Evolutionary conservation across 2,797 vertebrate species (phyloP), one percentile per base, ranked within the genome.

Genomic region (Trichosurus vulpecula): DNA sequence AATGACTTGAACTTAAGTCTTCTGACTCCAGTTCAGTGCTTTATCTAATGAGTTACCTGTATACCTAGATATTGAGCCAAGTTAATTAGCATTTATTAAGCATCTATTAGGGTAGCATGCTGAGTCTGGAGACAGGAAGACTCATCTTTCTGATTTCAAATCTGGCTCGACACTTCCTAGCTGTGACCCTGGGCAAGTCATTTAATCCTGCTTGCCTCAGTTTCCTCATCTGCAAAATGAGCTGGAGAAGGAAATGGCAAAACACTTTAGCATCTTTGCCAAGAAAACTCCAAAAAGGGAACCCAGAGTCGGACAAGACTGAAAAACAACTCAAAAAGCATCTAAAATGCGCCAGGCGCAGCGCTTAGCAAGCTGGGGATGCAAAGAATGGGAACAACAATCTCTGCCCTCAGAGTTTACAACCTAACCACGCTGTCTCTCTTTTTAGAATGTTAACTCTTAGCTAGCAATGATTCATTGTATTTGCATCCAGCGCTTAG

Each of bases 311-410:
- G 6, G n/a, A 22, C 6, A 25, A 10, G 2, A 41, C n/a, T 25
- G 66, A 41, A 81, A 66, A 81, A 47, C 8, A 35, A 41, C n/a
- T 74, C 61, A 41, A 74, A 74, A 81, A 81, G 22, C 22, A 35
- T n/a, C 2, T 41, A 47, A 47, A 1, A 9, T 9, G 6, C 25
- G 8, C n/a, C 19, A 22, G n/a, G 6, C 35, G 4, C 14, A 0
- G 31, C 5, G 31, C 35, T 16, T n/a, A n/a, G 61, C 35, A n/a
- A 16, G 61, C 4, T n/a, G 0, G 35, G 14, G 1, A n/a, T 66
- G 2, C 61, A n/a, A 66, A n/a, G 66, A 25, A 9, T 47, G 30
- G 66, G 19, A 81, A 81, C 9, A 81, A 13, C 31, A 81, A 81
- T 2, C 35, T n/a, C 35, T 19, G 61, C 35, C 1, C n/a, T 61